Evolutionary conservation across 2,113 vertebrate genomes (phyloP).

Genomic region (Planiliza haematocheilus): DNA sequence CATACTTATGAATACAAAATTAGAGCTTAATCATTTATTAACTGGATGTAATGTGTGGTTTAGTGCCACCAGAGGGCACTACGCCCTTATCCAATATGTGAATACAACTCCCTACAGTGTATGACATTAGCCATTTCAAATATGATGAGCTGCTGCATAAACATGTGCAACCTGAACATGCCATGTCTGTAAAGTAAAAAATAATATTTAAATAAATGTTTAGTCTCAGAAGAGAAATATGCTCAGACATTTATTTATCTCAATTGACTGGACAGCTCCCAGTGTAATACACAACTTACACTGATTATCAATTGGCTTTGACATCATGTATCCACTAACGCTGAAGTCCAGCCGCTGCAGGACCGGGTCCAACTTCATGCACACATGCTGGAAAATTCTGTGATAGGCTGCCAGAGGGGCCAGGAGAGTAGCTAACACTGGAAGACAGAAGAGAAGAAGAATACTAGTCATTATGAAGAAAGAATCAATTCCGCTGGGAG

Average conservation of each 20-base stretch:
- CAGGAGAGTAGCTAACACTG: constrained; percentile 88
- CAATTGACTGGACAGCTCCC: too few species aligned
- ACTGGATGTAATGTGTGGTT: background rate
- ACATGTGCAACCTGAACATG: too few species aligned
- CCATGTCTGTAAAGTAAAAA: too few species aligned
- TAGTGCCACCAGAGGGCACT: constrained; percentile 5
- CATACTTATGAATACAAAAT: too few species aligned
- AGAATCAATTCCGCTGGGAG: background rate
- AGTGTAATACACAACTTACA: constrained; percentile 85
- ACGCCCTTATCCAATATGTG: background rate
- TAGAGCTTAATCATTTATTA: background rate
- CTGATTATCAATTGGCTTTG: constrained; percentile 90
- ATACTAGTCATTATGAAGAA: background rate
- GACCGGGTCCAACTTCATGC: constrained; percentile 88
- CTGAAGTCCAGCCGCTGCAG: constrained; percentile 95
- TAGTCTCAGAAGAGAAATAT: too few species aligned
- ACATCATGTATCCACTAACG: constrained; percentile 90
- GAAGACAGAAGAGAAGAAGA: background rate
- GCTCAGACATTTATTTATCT: too few species aligned
- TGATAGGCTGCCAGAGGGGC: constrained; percentile 91
- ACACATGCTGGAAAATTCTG: constrained; percentile 86
- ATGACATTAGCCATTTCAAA: background rate
- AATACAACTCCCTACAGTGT: background rate
- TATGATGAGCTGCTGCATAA: background rate
- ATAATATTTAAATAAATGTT: too few species aligned